phyloP scores from a whole-genome alignment of 1,140 invertebrate species.

The Hesperophylax magnus region DNA sequence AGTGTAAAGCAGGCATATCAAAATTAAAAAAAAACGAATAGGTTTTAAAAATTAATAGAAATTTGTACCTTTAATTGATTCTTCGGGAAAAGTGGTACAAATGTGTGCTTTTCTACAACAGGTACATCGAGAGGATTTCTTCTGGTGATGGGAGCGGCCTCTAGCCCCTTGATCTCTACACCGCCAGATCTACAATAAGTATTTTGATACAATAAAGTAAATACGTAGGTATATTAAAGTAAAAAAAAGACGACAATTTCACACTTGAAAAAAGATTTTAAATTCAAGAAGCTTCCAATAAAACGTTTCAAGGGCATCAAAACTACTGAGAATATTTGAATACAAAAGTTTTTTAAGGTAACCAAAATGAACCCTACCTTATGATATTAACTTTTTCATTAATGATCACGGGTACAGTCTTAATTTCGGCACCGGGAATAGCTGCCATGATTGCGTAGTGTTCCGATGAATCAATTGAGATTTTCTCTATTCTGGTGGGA shows the following conservation, averaged over 20 bases:
- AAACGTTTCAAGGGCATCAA: too few species aligned
- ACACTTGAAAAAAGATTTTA: too few species aligned
- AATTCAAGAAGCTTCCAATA: too few species aligned
- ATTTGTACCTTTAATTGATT: constrained; percentile 60
- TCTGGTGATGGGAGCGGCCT: constrained; percentile 83
- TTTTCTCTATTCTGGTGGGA: constrained; percentile 85
- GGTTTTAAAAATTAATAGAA: too few species aligned
- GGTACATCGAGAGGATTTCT: constrained; percentile 75
- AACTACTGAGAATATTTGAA: too few species aligned
- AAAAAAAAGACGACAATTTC: too few species aligned
- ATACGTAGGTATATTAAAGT: too few species aligned
- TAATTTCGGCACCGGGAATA: constrained; percentile 67
- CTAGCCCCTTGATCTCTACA: constrained; percentile 88
- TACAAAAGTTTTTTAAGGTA: too few species aligned
- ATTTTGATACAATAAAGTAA: too few species aligned
- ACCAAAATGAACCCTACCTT: constrained; percentile 57
- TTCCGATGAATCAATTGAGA: constrained; percentile 82
- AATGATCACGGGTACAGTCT: constrained; percentile 63
- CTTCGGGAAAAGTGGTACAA: constrained; percentile 78
- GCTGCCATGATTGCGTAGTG: constrained; percentile 73
- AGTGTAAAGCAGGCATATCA: too few species aligned
- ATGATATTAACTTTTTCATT: constrained; percentile 65
- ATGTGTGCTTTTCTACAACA: constrained; percentile 82
- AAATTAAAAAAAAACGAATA: too few species aligned
- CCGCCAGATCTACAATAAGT: constrained; percentile 78